Evolutionary conservation across 1,140 invertebrate species (phyloP), one percentile per base, ranked within the genome.

Genomic region (Diprion similis): DNA sequence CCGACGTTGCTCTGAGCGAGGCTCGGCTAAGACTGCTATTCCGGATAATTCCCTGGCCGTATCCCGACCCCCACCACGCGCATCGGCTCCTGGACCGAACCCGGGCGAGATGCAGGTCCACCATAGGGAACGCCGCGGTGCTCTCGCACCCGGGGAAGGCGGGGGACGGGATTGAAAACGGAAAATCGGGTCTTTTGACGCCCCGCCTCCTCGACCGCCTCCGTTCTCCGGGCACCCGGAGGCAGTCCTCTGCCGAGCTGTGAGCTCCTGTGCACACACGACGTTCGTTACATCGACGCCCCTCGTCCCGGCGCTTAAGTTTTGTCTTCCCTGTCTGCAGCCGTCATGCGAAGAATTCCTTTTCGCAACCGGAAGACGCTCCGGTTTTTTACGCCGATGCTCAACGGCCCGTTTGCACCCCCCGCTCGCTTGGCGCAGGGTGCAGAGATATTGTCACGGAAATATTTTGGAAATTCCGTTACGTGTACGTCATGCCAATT

Each of bases 1-100:
- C 51, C n/a, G 51, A 59, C n/a, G 51, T 9, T 13, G 51, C 51
- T 59, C 51, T 15, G 51, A 59, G 51, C 70, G 70, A 71, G 72
- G 75, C 71, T 67, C 69, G 70, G 72, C 17, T 68, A 71, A 76
- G 75, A 76, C 75, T 76, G 72, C 45, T 48, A 47, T 19, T 45
- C 66, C 66, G 66, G 18, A 19, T 45, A 10, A 59, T 37, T 8
- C 3, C 51, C n/a, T 9, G 51, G 51, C 24, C 51, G 51, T 59
- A 59, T 59, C 51, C 51, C 11, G 17, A 4, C 66, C 70, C 75
- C 75, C 73, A 76, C 75, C 70, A 68, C 37, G 17, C 1, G 66
- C 17, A 64, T 15, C 59, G 59, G 4, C 13, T 68, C 17, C 17
- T 45, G 66, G 18, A 68, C 18, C 24, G 2, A 37, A 37, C 24